These are phyloP conservation scores for Macrochelys suwanniensis DNA, from an alignment of 2,797 vertebrate species.

Conservation along the genomic window DNA sequence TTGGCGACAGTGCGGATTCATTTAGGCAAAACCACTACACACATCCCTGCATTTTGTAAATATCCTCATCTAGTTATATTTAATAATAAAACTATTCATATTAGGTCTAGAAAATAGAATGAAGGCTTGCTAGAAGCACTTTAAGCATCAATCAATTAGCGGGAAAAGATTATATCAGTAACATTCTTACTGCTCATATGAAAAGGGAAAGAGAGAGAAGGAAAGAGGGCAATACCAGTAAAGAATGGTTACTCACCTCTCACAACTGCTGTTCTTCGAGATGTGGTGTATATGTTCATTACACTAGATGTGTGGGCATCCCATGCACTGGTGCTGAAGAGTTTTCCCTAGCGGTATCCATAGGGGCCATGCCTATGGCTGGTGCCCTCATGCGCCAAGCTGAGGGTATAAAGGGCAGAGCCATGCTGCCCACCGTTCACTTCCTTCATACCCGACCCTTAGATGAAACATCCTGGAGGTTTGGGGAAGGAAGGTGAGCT, in stretches of 20 bases:
- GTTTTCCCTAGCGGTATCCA: background rate
- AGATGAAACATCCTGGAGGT: background rate
- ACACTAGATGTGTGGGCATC: background rate
- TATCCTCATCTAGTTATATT: background rate
- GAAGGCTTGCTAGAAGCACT: background rate
- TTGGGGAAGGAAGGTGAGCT: too few relatives aligned
- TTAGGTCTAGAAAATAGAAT: background rate
- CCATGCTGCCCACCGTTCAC: too few relatives aligned
- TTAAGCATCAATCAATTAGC: background rate
- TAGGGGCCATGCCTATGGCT: background rate
- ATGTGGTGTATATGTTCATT: background rate
- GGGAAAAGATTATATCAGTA: too few relatives aligned
- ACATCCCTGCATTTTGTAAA: background rate
- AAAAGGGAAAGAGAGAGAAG: background rate
- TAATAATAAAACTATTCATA: background rate
- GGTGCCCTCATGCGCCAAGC: background rate
- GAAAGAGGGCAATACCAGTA: background rate
- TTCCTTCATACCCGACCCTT: background rate
- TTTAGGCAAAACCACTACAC: background rate
- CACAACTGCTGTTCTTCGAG: background rate
- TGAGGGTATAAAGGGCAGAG: background rate
- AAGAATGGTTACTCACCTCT: background rate
- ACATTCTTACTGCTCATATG: background rate
- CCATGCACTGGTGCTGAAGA: background rate
- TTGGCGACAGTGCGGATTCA: background rate